Base-by-base conservation (phyloP, 2,797 vertebrate species). In the Oophaga sylvatica region DNA sequence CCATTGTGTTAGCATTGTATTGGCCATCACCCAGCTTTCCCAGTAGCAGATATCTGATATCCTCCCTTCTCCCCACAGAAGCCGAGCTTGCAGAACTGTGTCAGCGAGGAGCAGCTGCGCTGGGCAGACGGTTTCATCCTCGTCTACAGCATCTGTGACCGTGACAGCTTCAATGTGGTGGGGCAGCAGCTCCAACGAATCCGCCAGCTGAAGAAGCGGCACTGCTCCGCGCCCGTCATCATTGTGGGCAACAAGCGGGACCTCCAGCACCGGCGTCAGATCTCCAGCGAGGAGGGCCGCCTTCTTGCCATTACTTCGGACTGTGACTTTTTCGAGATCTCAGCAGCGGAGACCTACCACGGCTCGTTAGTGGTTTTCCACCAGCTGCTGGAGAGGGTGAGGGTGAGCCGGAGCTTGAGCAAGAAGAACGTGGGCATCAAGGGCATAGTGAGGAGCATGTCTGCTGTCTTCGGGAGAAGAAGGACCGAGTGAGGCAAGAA, bases 111-210 rank as follows among this genome's bases (percentile, higher is more conserved):
- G 89, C 92, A 96, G 89, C 89, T 96, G 31, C 94, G 93, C 62
- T 96, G 96, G 95, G 95, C 95, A 0, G 94, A 96, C 13, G 94
- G 95, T 20, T 94, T 94, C 17, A 91, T 96, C 62, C 93, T 96
- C 0, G 95, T 96, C 88, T 96, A 96, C 93, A 96, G 96, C 93
- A 96, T 96, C 91, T 96, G 95, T 0, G 95, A 96, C 92, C 92
- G 95, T n/a, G 90, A 92, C 83, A 96, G 95, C 79, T 96, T 96
- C 84, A 94, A 94, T 76, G 92, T 92, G 65, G 91, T 93, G 19
- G 48, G 88, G 89, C 92, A 92, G 90, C 94, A 94, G 91, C 89
- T 96, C 41, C 94, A 93, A 68, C 88, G 91, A 35, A 94, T 95
- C 91, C 92, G 89, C 62, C 92, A 91, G 67, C 10, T 80, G 2